Base-by-base conservation (phyloP, 2,888 invertebrate genomes). In the Plagodis pulveraria region DNA sequence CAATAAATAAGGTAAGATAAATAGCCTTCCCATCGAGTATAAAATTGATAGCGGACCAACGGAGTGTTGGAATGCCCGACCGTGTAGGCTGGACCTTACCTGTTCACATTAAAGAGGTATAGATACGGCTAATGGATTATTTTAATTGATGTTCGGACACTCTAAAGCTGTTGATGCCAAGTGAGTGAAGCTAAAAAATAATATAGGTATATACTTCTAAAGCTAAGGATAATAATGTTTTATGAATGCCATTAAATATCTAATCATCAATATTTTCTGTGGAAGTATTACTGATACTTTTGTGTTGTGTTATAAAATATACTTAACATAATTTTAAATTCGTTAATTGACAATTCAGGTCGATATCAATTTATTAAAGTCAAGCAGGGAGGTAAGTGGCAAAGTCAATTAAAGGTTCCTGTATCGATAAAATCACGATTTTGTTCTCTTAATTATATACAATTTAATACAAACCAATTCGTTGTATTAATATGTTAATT, bases 1-100 rank as follows among this genome's bases (percentile, higher is more conserved):
- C 80, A 90, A 91, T 92, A 92, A 92, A 92, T 91, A 91, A 91
- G 84, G 80, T 70, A 91, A 91, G 91, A 91, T 91, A 92, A 91
- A 92, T 91, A 82, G 86, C 80, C 83, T 84, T 87, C 90, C 89
- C 87, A 86, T 84, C 85, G 86, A 73, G 87, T 89, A 89, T 90
- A 86, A 89, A 87, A 87, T 91, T 91, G 90, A 92, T 90, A 91
- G 91, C 80, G 83, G 86, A 76, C 88, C 86, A 84, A 82, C 83
- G 64, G 75, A 73, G 79, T 77, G 77, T 80, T 69, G 87, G 89
- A 89, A 87, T 88, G 84, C 77, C 74, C 72, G 81, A 62, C 65
- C 75, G 81, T 84, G 83, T 84, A 83, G 84, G 81, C 77, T 66
- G 81, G 76, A 56, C 77, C 77, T 82, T 80, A 81, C 78, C 78